Evolutionary conservation across 1,140 invertebrate species (phyloP).

Genomic region (Musca vetustissima): DNA sequence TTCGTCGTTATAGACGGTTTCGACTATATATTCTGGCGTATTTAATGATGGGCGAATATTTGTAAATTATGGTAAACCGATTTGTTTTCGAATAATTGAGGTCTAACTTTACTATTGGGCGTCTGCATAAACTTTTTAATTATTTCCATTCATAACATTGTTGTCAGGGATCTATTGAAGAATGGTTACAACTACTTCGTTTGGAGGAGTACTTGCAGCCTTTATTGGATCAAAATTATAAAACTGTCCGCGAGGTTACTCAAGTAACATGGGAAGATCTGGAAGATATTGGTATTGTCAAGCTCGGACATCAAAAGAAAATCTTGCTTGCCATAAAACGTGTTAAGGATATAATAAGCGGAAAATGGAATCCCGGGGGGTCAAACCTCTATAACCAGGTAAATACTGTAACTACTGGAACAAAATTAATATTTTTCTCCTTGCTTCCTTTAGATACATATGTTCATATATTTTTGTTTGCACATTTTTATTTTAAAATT

Average conservation of each 20-base stretch:
- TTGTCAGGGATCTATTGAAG: conserved; percentile 88
- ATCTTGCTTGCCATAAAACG: conserved; percentile 95
- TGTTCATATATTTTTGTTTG: conserved; percentile 18
- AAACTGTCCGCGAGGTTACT: conserved; percentile 87
- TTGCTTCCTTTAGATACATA: background rate
- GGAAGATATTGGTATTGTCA: conserved; percentile 96
- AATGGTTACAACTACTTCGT: conserved; percentile 88
- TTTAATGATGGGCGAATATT: too few relatives aligned
- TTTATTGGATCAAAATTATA: conserved; percentile 89
- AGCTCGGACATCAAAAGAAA: conserved; percentile 97
- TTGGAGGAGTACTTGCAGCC: conserved; percentile 90
- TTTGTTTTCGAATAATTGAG: too few relatives aligned
- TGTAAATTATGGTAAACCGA: too few relatives aligned
- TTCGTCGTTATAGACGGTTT: too few relatives aligned
- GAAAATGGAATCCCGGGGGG: conserved; percentile 65
- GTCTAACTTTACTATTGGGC: too few relatives aligned
- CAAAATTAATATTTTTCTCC: conserved; percentile 14
- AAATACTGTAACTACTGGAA: conserved; percentile 7
- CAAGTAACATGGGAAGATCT: conserved; percentile 98
- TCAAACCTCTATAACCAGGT: conserved; percentile 53
- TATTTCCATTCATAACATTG: conserved; percentile 19
- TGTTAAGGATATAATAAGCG: conserved; percentile 89
- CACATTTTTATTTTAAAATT: conserved; percentile 25
- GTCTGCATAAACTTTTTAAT: background rate
- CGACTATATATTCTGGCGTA: too few relatives aligned